Evolutionary conservation across 2,113 vertebrate genomes (phyloP).

Genomic region (Marcusenius ussheri): DNA sequence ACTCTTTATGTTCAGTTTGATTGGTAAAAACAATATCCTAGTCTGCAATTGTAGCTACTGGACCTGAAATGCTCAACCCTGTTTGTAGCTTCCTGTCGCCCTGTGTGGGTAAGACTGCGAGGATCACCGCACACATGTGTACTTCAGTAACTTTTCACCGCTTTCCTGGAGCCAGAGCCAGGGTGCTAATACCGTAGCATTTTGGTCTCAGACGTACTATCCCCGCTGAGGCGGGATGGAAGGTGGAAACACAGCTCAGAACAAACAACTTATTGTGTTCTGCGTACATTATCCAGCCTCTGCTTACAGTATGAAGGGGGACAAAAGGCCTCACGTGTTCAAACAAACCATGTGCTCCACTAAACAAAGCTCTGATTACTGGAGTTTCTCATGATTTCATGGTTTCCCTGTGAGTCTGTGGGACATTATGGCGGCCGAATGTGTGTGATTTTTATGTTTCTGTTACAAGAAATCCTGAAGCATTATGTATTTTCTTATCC

Average conservation of each 20-base stretch:
- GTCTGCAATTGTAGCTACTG: too few relatives aligned
- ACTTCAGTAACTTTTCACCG: not conserved
- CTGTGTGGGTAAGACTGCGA: not conserved
- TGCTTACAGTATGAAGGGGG: slow-evolving; percentile 4
- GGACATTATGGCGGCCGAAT: not conserved
- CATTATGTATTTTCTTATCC: not conserved
- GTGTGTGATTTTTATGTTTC: not conserved
- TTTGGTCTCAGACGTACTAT: not conserved
- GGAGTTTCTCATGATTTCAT: not conserved
- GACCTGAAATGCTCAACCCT: too few relatives aligned
- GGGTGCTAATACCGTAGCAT: not conserved
- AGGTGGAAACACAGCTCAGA: not conserved
- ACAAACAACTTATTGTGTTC: not conserved
- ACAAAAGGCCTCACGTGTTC: not conserved
- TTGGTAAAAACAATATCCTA: too few relatives aligned
- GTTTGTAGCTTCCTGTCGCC: slow-evolving; percentile 2
- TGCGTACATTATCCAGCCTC: not conserved
- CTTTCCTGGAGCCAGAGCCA: not conserved
- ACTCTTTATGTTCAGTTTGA: too few relatives aligned
- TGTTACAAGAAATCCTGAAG: not conserved
- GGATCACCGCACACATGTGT: not conserved
- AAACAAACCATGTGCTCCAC: not conserved
- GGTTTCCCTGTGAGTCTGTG: not conserved
- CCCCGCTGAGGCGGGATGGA: not conserved
- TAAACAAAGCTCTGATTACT: slow-evolving; percentile 18